These are phyloP conservation scores for Tromatobia lineatoria DNA, from an alignment of 2,888 invertebrate genomes.

Conservation along the genomic window DNA sequence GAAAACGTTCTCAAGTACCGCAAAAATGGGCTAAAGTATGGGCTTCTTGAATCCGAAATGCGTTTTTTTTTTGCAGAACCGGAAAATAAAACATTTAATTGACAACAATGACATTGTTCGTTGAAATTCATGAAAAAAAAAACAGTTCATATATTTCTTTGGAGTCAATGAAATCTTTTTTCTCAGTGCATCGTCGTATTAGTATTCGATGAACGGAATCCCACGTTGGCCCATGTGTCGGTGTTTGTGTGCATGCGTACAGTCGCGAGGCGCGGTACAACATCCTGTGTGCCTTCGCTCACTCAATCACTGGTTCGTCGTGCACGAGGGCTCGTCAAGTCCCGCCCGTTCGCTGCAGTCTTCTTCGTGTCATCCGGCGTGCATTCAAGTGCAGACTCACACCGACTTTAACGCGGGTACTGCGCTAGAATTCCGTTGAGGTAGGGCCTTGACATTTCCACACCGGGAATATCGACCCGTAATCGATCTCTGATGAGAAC, in stretches of 20 bases:
- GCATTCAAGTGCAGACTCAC: conserved; percentile 67
- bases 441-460: conserved; percentile 81
- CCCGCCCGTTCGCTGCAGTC: conserved; percentile 54
- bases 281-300: conserved; percentile 51
- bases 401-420: conserved; percentile 67
- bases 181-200: background rate
- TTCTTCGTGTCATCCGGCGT: conserved; percentile 43
- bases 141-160: too few species aligned
- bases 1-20: too few species aligned
- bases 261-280: conserved; percentile 50
- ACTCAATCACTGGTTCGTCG: conserved; percentile 10
- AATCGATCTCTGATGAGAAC: conserved; percentile 79
- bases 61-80: too few species aligned
- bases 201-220: conserved; percentile 58
- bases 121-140: too few species aligned
- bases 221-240: conserved; percentile 2
- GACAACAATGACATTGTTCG: too few species aligned
- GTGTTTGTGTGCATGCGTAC: conserved; percentile 21
- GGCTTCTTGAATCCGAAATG: too few species aligned
- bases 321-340: conserved; percentile 11
- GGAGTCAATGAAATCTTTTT: too few species aligned
- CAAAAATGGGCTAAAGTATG: too few species aligned
- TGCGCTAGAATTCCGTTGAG: conserved; percentile 78
- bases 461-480: conserved; percentile 78
- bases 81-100: too few species aligned